A percentile compares a stretch with the other conserved stretches of the same genome.
Conservation (phyloP, 1,140 invertebrate species). For the Belonocnema kinseyi region DNA sequence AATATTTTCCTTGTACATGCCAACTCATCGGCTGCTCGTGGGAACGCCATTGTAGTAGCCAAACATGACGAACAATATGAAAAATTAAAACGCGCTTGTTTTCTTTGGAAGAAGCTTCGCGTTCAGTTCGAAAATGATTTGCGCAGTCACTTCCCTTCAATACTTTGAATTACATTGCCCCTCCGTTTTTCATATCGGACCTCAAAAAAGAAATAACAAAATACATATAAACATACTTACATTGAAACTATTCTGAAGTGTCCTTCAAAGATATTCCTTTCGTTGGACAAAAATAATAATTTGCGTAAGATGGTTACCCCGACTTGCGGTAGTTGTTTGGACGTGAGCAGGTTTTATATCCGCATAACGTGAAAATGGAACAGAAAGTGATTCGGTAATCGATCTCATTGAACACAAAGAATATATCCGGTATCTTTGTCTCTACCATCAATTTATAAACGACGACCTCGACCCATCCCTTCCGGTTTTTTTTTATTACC, state of each 20-base stretch:
- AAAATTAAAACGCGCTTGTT: constrained; percentile 67
- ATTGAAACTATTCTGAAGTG: constrained; percentile 25
- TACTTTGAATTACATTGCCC: constrained; percentile 41
- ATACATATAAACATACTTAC: not conserved
- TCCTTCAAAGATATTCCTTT: too few species aligned
- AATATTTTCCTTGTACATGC: constrained; percentile 71
- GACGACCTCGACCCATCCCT: constrained; percentile 64
- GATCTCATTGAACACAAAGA: constrained; percentile 60
- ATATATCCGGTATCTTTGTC: constrained; percentile 52
- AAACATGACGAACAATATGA: constrained; percentile 67
- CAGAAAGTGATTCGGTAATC: constrained; percentile 60
- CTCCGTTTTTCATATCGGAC: not conserved
- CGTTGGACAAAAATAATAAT: too few species aligned
- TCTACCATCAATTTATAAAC: constrained; percentile 51
- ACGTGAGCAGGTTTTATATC: too few species aligned
- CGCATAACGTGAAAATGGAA: constrained; percentile 43
- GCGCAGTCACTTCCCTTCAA: constrained; percentile 62
- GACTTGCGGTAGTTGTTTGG: too few species aligned
- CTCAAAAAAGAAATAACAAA: not conserved
- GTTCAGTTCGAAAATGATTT: constrained; percentile 65
- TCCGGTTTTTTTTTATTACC: constrained; percentile 64
- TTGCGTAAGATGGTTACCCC: too few species aligned
- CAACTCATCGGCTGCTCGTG: constrained; percentile 67
- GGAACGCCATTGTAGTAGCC: constrained; percentile 64
- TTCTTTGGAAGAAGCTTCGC: constrained; percentile 55